Evolutionary conservation across 2,113 vertebrate species (phyloP), one percentile per base, ranked within the genome.

Genomic region (Gallinago paraguaiae): DNA sequence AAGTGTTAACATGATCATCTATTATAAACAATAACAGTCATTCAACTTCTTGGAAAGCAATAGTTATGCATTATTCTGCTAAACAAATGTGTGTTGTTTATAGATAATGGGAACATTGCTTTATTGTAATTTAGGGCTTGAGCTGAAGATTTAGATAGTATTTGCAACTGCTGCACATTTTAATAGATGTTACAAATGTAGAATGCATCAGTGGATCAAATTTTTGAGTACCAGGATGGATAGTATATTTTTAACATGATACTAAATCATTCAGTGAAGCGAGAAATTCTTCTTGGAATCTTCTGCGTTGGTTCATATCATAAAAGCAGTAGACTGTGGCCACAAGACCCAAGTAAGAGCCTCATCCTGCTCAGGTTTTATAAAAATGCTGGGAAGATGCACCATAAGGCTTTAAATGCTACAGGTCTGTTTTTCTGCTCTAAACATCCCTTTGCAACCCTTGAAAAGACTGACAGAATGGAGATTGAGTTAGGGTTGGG

Each of bases 21-120:
- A 51, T 91, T 88, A 60, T 82, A 72, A 91, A 85, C 50, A 82
- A 50, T 88, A 96, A 41, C 30, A 69, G 24, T 80, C 53, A 81
- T 92, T 96, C 68, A 78, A 28, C 48, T 82, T 84, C 28, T 65
- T 92, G 57, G 74, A 96, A 96, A 94, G 69, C n/a, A 65, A 50
- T 64, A 88, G 31, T 83, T 94, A 43, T 33, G 27, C 57, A 30
- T 86, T 94, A 56, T 81, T 97, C 63, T 87, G 22, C 83, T 69
- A 95, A 93, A 86, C 74, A 95, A 84, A 82, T 74, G 17, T 41
- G n/a, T 54, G 74, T 86, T 53, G 82, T 90, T 93, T 95, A 68
- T 76, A 94, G 43, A 46, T 91, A 77, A 92, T 69, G 25, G 48
- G 43, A 78, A 72, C 82, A 15, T 50, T 13, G 11, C 43, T 86